Conservation (phyloP, 2,888 invertebrate genomes). For the Brenthis hecate region DNA sequence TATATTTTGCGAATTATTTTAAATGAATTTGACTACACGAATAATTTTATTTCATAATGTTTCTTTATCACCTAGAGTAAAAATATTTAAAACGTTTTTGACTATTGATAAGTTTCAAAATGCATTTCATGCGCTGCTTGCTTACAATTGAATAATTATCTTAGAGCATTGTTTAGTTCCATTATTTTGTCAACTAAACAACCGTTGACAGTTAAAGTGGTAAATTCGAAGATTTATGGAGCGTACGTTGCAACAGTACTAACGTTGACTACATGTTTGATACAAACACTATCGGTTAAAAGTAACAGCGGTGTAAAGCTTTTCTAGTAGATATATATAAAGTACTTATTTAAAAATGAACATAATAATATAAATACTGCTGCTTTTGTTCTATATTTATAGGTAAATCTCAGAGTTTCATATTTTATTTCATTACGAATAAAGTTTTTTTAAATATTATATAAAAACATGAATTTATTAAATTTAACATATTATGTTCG, state of each 20-base stretch:
- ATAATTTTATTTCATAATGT: no score
- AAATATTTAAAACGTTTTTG: background rate
- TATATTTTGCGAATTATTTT: no score
- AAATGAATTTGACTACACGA: no score
- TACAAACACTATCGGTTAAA: background rate
- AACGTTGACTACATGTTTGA: slow-evolving; percentile 8
- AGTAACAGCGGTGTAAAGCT: background rate
- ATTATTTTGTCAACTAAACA: slow-evolving; percentile 67
- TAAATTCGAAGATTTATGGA: slow-evolving; percentile 66
- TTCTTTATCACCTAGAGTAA: background rate
- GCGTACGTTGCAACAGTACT: slow-evolving; percentile 41
- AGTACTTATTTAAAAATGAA: no score
- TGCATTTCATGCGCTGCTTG: slow-evolving; percentile 43
- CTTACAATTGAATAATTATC: slow-evolving; percentile 58
- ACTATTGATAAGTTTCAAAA: slow-evolving; percentile 21
- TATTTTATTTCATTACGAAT: no score
- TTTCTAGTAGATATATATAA: background rate
- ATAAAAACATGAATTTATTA: no score
- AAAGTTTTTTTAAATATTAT: no score
- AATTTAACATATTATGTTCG: no score
- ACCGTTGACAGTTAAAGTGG: slow-evolving; percentile 62
- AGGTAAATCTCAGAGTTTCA: no score
- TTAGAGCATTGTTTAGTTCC: slow-evolving; percentile 58
- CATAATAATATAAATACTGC: no score
- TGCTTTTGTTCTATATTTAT: no score